phyloP scores from a whole-genome alignment of 2,888 invertebrate genomes.

The Platycheirus rosarum region DNA sequence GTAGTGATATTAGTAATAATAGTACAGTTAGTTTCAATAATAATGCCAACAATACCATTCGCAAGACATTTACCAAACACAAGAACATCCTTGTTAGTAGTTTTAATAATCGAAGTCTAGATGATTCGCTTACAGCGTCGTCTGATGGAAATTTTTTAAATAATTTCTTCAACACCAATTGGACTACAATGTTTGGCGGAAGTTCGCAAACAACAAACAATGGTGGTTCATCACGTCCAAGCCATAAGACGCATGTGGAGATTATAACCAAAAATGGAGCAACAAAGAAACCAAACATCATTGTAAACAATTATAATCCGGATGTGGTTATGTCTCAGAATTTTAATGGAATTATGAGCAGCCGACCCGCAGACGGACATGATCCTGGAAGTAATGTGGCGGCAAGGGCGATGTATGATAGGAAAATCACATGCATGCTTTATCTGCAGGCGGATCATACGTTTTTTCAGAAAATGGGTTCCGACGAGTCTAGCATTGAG shows the following conservation, averaged over 20 bases:
- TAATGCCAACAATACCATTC: slow-evolving; percentile 76
- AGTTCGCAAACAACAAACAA: slow-evolving; percentile 75
- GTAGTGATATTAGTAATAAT: slow-evolving; percentile 77
- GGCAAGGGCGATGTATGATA: slow-evolving; percentile 84
- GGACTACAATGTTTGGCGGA: slow-evolving; percentile 77
- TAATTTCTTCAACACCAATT: slow-evolving; percentile 81
- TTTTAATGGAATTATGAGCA: slow-evolving; percentile 80
- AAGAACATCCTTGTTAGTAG: slow-evolving; percentile 81
- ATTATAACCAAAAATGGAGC: slow-evolving; percentile 87
- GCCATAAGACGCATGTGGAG: slow-evolving; percentile 87
- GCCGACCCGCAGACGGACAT: slow-evolving; percentile 75
- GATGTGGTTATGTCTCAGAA: slow-evolving; percentile 81
- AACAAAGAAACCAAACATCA: slow-evolving; percentile 86
- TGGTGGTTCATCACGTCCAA: slow-evolving; percentile 83
- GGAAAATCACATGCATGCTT: slow-evolving; percentile 96
- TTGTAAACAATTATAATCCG: slow-evolving; percentile 84
- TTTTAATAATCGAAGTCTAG: slow-evolving; percentile 63
- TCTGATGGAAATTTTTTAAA: slow-evolving; percentile 76
- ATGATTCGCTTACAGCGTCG: slow-evolving; percentile 51
- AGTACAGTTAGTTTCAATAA: slow-evolving; percentile 67
- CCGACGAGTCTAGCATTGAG: slow-evolving; percentile 96
- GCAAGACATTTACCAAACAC: slow-evolving; percentile 81
- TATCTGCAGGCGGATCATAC: slow-evolving; percentile 98
- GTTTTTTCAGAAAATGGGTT: slow-evolving; percentile 96
- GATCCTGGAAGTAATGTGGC: slow-evolving; percentile 77